These are phyloP conservation scores for Calyptommatus sinebrachiatus DNA, from an alignment of 2,113 vertebrate genomes.

Conservation along the genomic window DNA sequence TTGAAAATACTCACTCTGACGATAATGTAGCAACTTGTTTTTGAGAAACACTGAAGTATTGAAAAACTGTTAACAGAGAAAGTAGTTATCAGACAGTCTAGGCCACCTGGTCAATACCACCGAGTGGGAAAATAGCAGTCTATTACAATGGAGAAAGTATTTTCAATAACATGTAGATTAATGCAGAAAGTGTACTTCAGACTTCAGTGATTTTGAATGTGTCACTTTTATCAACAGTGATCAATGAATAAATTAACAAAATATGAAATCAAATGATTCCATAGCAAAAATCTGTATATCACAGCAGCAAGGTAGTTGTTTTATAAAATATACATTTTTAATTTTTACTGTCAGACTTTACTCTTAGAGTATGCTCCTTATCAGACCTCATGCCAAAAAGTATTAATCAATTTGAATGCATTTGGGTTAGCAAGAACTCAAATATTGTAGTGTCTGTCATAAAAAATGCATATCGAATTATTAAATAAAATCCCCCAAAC, in stretches of 20 bases:
- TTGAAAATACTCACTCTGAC: background rate
- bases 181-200: slow-evolving; percentile 12
- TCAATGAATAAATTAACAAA: background rate
- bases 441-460: slow-evolving; percentile 57
- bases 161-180: background rate
- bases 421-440: slow-evolving; percentile 53
- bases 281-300: slow-evolving; percentile 36
- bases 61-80: background rate
- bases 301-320: slow-evolving; percentile 51
- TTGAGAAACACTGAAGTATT: background rate
- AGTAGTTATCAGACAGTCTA: slow-evolving; percentile 12
- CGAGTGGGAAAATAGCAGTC: fast-evolving
- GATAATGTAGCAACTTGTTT: slow-evolving; percentile 24
- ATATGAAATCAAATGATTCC: slow-evolving; percentile 31
- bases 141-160: slow-evolving; percentile 7
- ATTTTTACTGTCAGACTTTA: background rate
- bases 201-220: slow-evolving; percentile 23
- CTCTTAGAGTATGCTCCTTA: background rate
- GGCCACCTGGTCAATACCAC: fast-evolving
- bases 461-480: slow-evolving; percentile 21
- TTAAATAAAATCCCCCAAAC: slow-evolving; percentile 16
- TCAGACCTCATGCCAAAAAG: slow-evolving; percentile 7
- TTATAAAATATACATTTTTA: background rate
- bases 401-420: background rate
- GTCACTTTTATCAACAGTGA: slow-evolving; percentile 9